phyloP scores from a whole-genome alignment of 1,140 invertebrate species.

The Chironomus tepperi region DNA sequence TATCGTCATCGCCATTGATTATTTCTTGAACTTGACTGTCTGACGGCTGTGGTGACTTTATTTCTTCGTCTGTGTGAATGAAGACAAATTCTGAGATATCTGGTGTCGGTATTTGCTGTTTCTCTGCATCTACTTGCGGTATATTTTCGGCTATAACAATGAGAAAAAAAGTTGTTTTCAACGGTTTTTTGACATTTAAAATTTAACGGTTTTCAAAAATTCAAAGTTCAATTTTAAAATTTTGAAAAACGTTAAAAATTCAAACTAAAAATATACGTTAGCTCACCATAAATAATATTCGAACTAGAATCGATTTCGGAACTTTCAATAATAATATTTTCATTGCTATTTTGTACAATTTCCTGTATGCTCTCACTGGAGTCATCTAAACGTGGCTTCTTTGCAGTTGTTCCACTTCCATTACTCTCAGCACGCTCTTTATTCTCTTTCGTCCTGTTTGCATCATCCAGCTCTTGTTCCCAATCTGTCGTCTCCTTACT shows the following conservation, averaged over 20 bases:
- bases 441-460: not conserved
- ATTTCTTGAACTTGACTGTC: not conserved
- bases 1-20: not conserved
- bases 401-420: not conserved
- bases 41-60: not conserved
- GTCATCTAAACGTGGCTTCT: not conserved
- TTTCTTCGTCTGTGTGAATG: not conserved
- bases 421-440: not conserved
- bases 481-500: not conserved
- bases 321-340: constrained; percentile 1
- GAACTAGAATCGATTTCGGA: not conserved
- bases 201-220: too few species aligned
- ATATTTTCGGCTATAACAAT: not conserved
- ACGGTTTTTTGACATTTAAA: too few species aligned
- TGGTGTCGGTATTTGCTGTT: not conserved
- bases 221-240: not conserved
- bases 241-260: too few species aligned
- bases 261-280: not conserved
- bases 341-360: constrained; percentile 10
- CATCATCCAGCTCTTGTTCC: constrained; percentile 12
- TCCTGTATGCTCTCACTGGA: not conserved
- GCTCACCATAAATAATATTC: not conserved
- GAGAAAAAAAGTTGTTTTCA: not conserved
- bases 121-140: not conserved
- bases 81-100: not conserved